These are phyloP conservation scores for Synergus gifuensis DNA, from an alignment of 2,888 invertebrate genomes.

Conservation along the genomic window DNA sequence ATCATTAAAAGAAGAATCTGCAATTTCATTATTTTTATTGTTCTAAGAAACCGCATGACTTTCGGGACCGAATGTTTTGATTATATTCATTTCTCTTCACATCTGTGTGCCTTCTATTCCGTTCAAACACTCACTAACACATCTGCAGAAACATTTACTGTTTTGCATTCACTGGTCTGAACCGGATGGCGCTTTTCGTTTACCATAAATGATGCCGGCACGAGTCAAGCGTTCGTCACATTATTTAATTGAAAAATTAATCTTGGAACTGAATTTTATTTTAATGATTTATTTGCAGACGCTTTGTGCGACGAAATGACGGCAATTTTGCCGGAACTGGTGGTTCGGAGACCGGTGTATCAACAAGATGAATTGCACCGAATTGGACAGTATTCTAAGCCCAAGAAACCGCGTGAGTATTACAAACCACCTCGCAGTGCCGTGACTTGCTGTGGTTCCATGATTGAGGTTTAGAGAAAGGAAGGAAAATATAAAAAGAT, in stretches of 20 bases:
- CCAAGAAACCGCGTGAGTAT: slow-evolving; percentile 77
- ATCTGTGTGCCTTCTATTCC: neutral
- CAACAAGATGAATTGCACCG: slow-evolving; percentile 84
- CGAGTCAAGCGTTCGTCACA: neutral
- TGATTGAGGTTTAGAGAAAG: neutral
- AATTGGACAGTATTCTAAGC: slow-evolving; percentile 82
- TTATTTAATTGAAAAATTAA: slow-evolving; percentile 11
- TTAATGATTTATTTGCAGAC: slow-evolving; percentile 55
- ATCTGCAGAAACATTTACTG: neutral
- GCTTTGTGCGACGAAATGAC: slow-evolving; percentile 67
- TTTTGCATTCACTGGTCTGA: slow-evolving; percentile 19
- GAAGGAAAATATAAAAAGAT: no score
- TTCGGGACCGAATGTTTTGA: neutral
- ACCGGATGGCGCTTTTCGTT: slow-evolving; percentile 33
- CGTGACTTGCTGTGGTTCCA: neutral
- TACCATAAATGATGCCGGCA: slow-evolving; percentile 6
- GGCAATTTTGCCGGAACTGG: slow-evolving; percentile 69
- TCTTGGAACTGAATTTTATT: neutral
- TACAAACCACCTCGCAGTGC: slow-evolving; percentile 35
- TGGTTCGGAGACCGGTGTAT: slow-evolving; percentile 83
- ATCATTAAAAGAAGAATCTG: no score
- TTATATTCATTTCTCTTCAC: neutral
- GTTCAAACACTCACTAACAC: neutral
- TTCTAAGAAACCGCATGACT: neutral
- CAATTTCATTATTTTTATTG: neutral